Evolutionary conservation across 2,113 vertebrate genomes (phyloP), one percentile per base, ranked within the genome.

Genomic region (Vanacampus margaritifer): DNA sequence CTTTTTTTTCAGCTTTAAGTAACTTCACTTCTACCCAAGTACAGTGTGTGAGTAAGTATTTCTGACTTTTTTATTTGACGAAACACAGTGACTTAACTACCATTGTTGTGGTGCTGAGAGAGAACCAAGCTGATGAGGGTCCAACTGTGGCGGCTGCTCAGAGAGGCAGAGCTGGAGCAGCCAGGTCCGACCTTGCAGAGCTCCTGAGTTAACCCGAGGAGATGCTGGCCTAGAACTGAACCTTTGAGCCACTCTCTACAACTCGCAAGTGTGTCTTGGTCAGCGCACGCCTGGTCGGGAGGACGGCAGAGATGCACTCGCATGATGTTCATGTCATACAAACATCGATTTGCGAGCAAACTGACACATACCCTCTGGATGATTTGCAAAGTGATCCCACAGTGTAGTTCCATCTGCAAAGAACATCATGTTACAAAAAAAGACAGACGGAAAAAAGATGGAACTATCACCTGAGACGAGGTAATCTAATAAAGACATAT

Each of bases 181-280:
- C 87, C 83, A 60, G 90, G 80, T 54, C 90, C 85, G 41, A 89
- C 71, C 45, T 84, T 88, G 84, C 96, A 98, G 23, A 99, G 89
- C 72, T 92, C 90, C 71, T 92, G 88, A 37, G 94, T 89, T 88
- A 98, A 79, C 66, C 79, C 79, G 53, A 95, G 90, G 75, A 98
- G 89, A 67, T 84, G 93, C 68, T 95, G 92, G 35, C 96, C 97
- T 65, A 98, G 87, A 1, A 89, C 82, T 1, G 94, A 90, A 65
- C 95, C 97, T 88, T 94, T 97, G 64, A 99, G 87, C 97, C 97
- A 98, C 59, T 88, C 88, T 39, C 70, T 75, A 61, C 94, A 92
- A 74, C 92, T 90, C 32, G 85, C 85, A 72, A 94, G 87, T 69
- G 89, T 91, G 0, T 78, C 71, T 19, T 92, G 65, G 81, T 92